Base-by-base conservation (phyloP, 1,140 invertebrate species). In the Leptinotarsa defecta region DNA sequence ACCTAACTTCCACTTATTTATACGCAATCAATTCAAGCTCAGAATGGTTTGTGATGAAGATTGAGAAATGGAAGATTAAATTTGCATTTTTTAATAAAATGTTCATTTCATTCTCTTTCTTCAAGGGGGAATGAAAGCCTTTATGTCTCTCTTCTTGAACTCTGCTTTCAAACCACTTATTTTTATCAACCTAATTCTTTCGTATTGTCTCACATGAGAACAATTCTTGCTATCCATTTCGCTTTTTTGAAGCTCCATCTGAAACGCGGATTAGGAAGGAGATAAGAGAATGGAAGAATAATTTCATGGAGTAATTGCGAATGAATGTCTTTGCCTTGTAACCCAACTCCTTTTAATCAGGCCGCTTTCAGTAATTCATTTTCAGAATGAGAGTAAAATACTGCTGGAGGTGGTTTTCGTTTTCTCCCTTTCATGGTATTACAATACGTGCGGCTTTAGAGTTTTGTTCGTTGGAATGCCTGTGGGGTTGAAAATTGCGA, bases 291-390 rank as follows among this genome's bases (percentile, higher is more conserved):
- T 67, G 19, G 20, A 67, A 67, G 13, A 24, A 67, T 67, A 67
- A 20, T 67, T 19, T 15, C 27, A 34, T 22, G n/a, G 64, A 67
- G 13, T 67, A 67, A 67, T 67, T 67, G 64, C 20, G 64, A 67
- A 67, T 67, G 64, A 67, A 67, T 67, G 64, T 67, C 64, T 67
- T 67, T 22, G 64, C 20, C 27, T 67, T 67, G 20, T 34, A 67
- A 67, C 22, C 64, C 64, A 24, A 34, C 27, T 67, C 64, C 64
- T 22, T 67, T 67, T 67, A 67, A 67, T 67, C 64, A 67, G 64
- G 64, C 64, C 27, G 64, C 22, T 67, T 67, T 67, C 64, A 67
- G 64, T 67, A 67, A 67, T 67, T 67, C 64, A 67, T 67, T 67
- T 22, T 67, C 64, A 24, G 22, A 67, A 34, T 17, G 27, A 67